Evolutionary conservation across 2,888 invertebrate species (phyloP), one percentile per base, ranked within the genome.

Genomic region (Zaprionus bogoriensis): DNA sequence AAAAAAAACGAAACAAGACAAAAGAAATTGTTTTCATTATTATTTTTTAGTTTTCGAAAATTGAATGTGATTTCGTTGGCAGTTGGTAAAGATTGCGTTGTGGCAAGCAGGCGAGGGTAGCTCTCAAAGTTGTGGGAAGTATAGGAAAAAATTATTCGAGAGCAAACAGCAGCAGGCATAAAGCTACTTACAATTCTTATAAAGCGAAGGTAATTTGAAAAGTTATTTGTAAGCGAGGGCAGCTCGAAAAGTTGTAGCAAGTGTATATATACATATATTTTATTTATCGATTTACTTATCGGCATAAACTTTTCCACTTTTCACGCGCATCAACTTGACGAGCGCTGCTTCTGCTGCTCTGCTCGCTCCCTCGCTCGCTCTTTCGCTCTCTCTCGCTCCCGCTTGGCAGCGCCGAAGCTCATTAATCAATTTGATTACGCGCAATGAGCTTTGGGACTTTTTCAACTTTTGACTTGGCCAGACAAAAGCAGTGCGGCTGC

Each of bases 381-480:
- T n/a, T 12, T 3, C 12, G 12, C 14, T 19, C 1, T 22, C 28
- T 19, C 52, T 20, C 10, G 2, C 47, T 10, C 42, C 22, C 19
- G 48, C 63, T 51, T 22, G 27, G 25, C 41, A 3, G 9, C 6
- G 7, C 32, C 42, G 36, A 41, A 54, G 55, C 81, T 77, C 87
- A 87, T 82, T 81, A 82, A 82, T 82, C 82, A 82, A 84, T 71
- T 84, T 81, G 82, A 84, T 82, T 84, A 82, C 82, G 73, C 60
- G 82, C 82, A 71, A 69, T 78, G 52, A 65, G 68, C 69, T 65
- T 76, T 59, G 38, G 50, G 51, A 57, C 38, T 53, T 50, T 66
- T 59, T 48, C 32, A 54, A 58, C 77, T 77, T 73, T 73, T 67
- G 71, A 50, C 63, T 46, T 42, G 46, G 42, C 46, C 51, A 36